These are phyloP conservation scores for Eupeodes latifasciatus DNA, from an alignment of 2,888 invertebrate species.

Conservation along the genomic window DNA sequence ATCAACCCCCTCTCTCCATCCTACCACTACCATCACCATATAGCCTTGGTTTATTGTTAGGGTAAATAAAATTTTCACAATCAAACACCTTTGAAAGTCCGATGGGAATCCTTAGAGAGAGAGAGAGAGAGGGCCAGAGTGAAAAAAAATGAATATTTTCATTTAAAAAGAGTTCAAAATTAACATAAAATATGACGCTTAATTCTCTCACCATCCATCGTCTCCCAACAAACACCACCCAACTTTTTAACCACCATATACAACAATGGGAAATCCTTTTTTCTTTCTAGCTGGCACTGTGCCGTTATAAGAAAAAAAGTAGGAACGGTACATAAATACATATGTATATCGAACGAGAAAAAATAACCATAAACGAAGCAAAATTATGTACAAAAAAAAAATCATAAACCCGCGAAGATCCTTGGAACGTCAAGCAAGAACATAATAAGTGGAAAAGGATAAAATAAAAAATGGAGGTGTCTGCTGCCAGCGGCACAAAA, in stretches of 20 bases:
- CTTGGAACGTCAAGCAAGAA: conserved; percentile 69
- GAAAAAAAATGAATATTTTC: conserved; percentile 17
- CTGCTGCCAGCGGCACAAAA: conserved; percentile 70
- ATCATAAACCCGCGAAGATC: conserved; percentile 61
- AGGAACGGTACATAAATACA: too few species aligned
- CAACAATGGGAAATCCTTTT: conserved; percentile 36
- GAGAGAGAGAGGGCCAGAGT: too few species aligned
- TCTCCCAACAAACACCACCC: not conserved
- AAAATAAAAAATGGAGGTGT: conserved; percentile 76
- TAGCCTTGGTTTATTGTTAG: conserved; percentile 21
- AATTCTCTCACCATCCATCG: conserved; percentile 11
- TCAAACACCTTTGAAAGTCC: conserved; percentile 39
- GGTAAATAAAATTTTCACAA: conserved; percentile 33
- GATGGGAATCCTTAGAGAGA: conserved; percentile 6
- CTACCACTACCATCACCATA: not conserved
- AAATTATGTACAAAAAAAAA: conserved; percentile 35
- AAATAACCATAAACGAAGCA: conserved; percentile 57
- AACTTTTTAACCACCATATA: not conserved
- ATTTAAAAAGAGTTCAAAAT: conserved; percentile 51
- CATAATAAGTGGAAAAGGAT: conserved; percentile 45
- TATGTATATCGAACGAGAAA: conserved; percentile 20
- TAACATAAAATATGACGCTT: conserved; percentile 59
- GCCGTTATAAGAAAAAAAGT: conserved; percentile 13
- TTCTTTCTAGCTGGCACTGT: conserved; percentile 30
- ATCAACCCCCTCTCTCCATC: not conserved